Evolutionary conservation across 2,888 invertebrate species (phyloP), one percentile per base, ranked within the genome.

Genomic region (Peribatodes rhomboidaria): DNA sequence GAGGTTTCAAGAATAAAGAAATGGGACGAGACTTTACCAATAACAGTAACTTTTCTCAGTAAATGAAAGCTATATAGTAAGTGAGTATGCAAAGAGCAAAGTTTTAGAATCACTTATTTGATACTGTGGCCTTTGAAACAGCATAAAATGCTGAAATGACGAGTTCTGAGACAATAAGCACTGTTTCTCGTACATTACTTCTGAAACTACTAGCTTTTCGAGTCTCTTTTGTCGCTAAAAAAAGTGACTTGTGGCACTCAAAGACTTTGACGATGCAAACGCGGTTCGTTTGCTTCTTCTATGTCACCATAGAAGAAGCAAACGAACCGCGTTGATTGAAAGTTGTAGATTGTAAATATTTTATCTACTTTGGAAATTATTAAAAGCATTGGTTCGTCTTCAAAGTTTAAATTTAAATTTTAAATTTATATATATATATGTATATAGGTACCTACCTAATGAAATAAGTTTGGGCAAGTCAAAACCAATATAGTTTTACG

Each of bases 141-240:
- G 56, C 76, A 78, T 84, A 85, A 85, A 84, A 77, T 75, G 72
- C 76, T 78, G 78, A 79, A 79, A 80, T 80, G 70, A 74, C 75
- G 60, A 64, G 68, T 78, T 72, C 61, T 66, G 70, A 67, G 72
- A 80, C 74, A 78, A 60, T 56, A 44, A 18, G 42, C 69, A 65
- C 63, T 71, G 72, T 75, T 72, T 57, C 60, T 54, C 74, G 71
- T 77, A 77, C 85, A 85, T 84, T 85, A 84, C 85, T 83, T 84
- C 80, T 78, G 78, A 81, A 82, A 83, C 79, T 77, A 78, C 78
- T 70, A 82, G 75, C 85, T 85, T 84, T 22, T 20, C 11, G n/a
- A 3, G 9, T 18, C 22, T 46, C 46, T 65, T 71, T 70, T 75
- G 75, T 76, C 75, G 79, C 78, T 81, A 50, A 80, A 76, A 82